phyloP scores from a whole-genome alignment of 2,797 vertebrate species.

The Pelochelys cantorii region DNA sequence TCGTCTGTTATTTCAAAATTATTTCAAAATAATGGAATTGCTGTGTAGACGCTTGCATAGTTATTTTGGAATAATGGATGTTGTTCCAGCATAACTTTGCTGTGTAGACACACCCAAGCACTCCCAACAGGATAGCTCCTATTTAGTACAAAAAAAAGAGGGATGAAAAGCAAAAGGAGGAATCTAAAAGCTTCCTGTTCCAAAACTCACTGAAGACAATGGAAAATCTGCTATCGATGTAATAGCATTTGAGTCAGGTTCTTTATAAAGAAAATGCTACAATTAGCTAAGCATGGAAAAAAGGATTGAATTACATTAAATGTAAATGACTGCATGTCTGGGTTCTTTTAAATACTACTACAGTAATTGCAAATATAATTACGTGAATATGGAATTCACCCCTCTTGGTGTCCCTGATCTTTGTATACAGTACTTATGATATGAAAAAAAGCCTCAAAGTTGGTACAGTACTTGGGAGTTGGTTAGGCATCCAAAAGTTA shows the following conservation, averaged over 20 bases:
- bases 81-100: too few species aligned
- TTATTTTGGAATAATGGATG: too few species aligned
- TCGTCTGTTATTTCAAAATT: too few species aligned
- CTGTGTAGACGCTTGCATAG: too few species aligned
- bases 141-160: not conserved
- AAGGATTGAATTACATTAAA: not conserved
- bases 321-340: not conserved
- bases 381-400: not conserved
- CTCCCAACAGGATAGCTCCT: not conserved
- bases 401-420: not conserved
- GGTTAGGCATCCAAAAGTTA: not conserved
- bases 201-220: not conserved
- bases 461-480: not conserved
- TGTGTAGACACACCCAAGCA: not conserved
- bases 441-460: not conserved
- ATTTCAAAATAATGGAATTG: too few species aligned
- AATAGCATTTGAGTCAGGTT: not conserved
- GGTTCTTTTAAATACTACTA: not conserved
- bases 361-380: not conserved
- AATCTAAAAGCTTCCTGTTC: not conserved
- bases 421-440: not conserved
- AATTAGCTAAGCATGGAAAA: not conserved
- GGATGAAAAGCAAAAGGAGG: not conserved
- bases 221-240: not conserved
- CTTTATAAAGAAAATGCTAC: not conserved